These are phyloP conservation scores for Caenorhabditis sp. DNA, from an alignment of 2,888 invertebrate species.

Conservation along the genomic window DNA sequence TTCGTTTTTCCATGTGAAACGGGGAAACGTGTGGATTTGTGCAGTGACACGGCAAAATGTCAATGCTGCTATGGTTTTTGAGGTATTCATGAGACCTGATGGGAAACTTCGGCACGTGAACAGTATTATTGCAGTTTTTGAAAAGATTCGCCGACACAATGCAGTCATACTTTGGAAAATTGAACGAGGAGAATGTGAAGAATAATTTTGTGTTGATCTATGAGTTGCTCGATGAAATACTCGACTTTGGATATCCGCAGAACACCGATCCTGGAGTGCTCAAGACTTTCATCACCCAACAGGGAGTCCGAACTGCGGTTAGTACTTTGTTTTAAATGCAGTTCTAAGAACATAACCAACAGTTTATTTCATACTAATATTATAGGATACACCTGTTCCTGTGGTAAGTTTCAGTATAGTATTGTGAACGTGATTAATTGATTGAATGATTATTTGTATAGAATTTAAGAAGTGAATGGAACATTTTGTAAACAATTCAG, in stretches of 20 bases:
- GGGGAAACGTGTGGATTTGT: slow-evolving; percentile 99
- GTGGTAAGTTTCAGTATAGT: slow-evolving; percentile 64
- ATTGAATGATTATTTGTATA: slow-evolving; percentile 9
- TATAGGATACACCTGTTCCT: slow-evolving; percentile 68
- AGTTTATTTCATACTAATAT: slow-evolving; percentile 10
- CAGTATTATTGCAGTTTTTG: slow-evolving; percentile 89
- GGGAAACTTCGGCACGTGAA: not conserved
- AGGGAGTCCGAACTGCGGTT: slow-evolving; percentile 88
- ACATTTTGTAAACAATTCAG: slow-evolving; percentile 2
- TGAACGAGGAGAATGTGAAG: slow-evolving; percentile 99
- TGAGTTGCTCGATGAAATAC: slow-evolving; percentile 97
- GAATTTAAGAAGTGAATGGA: slow-evolving; percentile 30
- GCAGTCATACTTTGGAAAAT: slow-evolving; percentile 99
- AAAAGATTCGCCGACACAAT: slow-evolving; percentile 94
- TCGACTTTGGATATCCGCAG: slow-evolving; percentile 99
- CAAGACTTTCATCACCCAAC: slow-evolving; percentile 99
- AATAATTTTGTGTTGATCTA: slow-evolving; percentile 99
- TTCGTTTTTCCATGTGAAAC: slow-evolving; percentile 98
- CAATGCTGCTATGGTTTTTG: slow-evolving; percentile 94
- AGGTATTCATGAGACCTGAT: slow-evolving; percentile 43
- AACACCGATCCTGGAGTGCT: slow-evolving; percentile 99
- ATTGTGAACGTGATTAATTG: slow-evolving; percentile 43
- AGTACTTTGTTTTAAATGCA: slow-evolving; percentile 40
- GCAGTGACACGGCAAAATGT: slow-evolving; percentile 99
- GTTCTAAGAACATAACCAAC: slow-evolving; percentile 17